A percentile compares a stretch with the other conserved stretches of the same genome.
Conservation (phyloP, 2,888 invertebrate genomes). For the Coelopa pilipes region DNA sequence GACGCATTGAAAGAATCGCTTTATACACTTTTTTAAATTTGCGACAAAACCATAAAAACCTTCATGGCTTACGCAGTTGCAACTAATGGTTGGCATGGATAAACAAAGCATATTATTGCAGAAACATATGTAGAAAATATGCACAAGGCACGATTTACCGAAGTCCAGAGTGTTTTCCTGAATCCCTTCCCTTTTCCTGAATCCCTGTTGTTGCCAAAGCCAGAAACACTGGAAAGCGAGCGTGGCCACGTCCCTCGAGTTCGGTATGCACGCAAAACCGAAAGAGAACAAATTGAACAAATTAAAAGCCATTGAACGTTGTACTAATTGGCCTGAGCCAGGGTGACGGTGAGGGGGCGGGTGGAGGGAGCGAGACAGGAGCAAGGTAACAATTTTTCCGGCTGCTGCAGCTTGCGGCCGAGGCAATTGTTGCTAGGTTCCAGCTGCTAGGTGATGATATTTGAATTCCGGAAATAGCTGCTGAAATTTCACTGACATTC, state of each 20-base stretch:
- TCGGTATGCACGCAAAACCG: conserved; percentile 31
- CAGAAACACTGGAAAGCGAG: neutral
- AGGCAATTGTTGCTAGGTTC: neutral
- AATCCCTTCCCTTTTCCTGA: no score
- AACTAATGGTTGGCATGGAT: no score
- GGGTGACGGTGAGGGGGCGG: neutral
- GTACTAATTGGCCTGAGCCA: conserved; percentile 1
- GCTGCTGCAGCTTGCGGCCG: no score
- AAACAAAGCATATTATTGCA: no score
- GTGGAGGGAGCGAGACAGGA: neutral
- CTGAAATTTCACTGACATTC: neutral
- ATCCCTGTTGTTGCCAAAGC: no score
- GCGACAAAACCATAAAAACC: no score
- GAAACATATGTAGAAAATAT: no score
- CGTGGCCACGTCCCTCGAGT: neutral
- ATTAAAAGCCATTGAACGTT: conserved; percentile 44
- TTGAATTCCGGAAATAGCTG: neutral
- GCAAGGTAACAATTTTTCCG: neutral
- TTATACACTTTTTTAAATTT: no score
- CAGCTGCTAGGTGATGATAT: neutral
- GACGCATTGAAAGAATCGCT: no score
- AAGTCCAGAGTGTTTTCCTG: no score
- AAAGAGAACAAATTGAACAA: conserved; percentile 43
- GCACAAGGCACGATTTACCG: no score
- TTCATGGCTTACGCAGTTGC: no score